Conservation (phyloP, 2,888 invertebrate species). For the Amiota communis region DNA sequence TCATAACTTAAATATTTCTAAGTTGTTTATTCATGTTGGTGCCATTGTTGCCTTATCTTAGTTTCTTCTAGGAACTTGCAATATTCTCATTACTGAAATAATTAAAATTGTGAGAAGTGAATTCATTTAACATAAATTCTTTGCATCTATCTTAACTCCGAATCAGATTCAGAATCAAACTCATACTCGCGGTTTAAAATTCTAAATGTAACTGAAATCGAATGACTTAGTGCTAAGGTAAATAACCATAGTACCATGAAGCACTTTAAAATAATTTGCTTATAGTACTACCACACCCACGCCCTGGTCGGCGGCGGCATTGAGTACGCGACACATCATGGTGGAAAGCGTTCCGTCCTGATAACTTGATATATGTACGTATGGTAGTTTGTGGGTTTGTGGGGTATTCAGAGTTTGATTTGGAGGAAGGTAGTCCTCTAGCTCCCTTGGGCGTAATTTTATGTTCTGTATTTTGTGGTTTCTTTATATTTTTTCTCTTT, state of each 20-base stretch:
- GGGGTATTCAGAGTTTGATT: background rate
- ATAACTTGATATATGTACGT: too few relatives aligned
- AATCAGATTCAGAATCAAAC: background rate
- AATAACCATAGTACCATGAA: conserved; percentile 43
- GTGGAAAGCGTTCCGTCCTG: too few relatives aligned
- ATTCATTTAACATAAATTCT: background rate
- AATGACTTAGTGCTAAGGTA: background rate
- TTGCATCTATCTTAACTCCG: too few relatives aligned
- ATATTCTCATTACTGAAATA: background rate
- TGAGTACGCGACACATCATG: conserved; percentile 2
- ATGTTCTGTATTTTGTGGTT: conserved; percentile 58
- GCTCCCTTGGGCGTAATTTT: conserved; percentile 59
- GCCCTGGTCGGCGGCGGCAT: conserved; percentile 8
- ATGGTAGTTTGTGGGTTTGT: background rate
- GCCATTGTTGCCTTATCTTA: too few relatives aligned
- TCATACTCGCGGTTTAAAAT: conserved; percentile 34
- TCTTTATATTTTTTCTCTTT: conserved; percentile 9
- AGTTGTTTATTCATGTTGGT: background rate
- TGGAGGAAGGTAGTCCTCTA: conserved; percentile 27
- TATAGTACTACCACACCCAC: background rate
- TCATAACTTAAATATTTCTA: conserved; percentile 1
- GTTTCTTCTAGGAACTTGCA: too few relatives aligned
- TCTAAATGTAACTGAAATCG: background rate
- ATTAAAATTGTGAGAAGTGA: conserved; percentile 10
- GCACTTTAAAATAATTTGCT: conserved; percentile 61